Evolutionary conservation across 2,113 vertebrate genomes (phyloP).

Genomic region (Geothlypis trichas): DNA sequence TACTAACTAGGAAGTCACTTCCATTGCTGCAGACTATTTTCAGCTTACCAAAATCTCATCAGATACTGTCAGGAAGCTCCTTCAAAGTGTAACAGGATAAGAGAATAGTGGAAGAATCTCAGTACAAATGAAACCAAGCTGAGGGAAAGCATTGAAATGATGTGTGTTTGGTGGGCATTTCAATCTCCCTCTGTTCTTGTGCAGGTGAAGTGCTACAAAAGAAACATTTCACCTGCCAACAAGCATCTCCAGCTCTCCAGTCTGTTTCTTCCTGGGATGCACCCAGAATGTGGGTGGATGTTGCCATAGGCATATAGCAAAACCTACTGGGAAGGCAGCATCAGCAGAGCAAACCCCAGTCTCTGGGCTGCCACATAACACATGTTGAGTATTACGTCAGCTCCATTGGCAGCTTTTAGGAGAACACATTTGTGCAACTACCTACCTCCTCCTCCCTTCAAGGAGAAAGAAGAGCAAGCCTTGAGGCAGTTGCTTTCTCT

Average conservation of each 20-base stretch:
- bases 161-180: neutral
- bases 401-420: neutral
- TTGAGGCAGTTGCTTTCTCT: neutral
- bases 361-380: neutral
- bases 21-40: neutral
- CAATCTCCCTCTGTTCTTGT: neutral
- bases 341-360: neutral
- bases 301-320: neutral
- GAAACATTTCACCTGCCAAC: neutral
- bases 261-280: neutral
- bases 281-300: neutral
- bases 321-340: neutral
- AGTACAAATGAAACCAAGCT: neutral
- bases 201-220: neutral
- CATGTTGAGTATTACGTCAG: accelerated
- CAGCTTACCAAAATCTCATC: neutral
- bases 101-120: neutral
- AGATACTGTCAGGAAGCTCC: neutral
- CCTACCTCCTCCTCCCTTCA: neutral
- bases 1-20: neutral
- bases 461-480: neutral
- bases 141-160: neutral
- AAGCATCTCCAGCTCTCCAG: neutral
- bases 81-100: neutral
- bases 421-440: neutral